Percentiles rank a stretch among this genome's conserved stretches.
Conservation (phyloP, 2,113 vertebrate species). For the Megaptera novaeangliae region DNA sequence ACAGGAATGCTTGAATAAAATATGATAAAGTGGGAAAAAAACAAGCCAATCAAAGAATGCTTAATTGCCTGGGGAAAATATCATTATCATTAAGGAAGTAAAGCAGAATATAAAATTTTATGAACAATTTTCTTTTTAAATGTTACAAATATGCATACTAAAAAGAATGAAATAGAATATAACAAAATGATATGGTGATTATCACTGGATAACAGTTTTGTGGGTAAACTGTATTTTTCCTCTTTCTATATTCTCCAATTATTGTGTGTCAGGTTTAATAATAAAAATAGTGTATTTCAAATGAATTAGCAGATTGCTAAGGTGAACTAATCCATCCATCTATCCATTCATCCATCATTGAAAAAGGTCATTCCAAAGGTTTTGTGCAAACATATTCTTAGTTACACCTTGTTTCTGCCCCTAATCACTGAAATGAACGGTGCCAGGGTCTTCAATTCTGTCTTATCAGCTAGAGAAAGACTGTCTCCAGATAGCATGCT, state of each 20-base stretch:
- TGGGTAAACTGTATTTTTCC: not conserved
- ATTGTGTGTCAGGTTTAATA: not conserved
- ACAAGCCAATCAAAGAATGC: not conserved
- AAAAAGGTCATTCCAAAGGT: not conserved
- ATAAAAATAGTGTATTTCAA: not conserved
- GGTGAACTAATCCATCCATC: not conserved
- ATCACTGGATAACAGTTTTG: not conserved
- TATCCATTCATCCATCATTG: not conserved
- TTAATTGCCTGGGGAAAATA: not conserved
- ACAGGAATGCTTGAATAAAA: not conserved
- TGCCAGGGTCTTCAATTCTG: not conserved
- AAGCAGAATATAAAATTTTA: not conserved
- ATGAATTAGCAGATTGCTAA: not conserved
- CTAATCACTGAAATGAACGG: conserved; percentile 12
- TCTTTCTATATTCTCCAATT: not conserved
- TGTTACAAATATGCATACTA: not conserved
- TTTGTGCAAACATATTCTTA: not conserved
- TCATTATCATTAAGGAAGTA: not conserved
- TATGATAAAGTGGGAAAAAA: not conserved
- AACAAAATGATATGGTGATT: not conserved
- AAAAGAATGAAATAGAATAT: not conserved
- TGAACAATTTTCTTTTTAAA: not conserved
- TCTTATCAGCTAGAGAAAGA: not conserved
- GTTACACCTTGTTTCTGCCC: not conserved
- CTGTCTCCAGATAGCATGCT: not conserved